Base-by-base conservation (phyloP, 2,113 vertebrate genomes). In the Gorsachius goisagi region DNA sequence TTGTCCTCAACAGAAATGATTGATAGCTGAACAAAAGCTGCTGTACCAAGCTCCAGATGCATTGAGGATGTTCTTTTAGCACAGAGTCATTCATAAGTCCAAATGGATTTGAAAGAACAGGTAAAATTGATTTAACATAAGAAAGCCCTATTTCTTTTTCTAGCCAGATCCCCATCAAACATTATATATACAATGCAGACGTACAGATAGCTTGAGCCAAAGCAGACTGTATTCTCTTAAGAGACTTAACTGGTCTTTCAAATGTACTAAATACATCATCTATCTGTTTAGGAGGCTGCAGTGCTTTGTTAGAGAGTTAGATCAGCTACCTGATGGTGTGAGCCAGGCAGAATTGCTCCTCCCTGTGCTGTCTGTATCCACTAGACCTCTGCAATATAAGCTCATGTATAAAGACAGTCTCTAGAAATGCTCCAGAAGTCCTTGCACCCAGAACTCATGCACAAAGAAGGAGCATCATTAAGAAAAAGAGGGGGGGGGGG, bases 271-370 rank as follows among this genome's bases (percentile, higher is more conserved):
- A 84, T 73, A 60, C 73, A 90, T 67, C 63, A 53, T 74, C 92
- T 89, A 11, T 60, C 35, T 85, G 63, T 83, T 90, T 79, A 91
- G 89, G 89, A 93, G 66, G 23, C 74, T 93, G 59, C 32, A 10
- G 10, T n/a, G 44, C 53, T 76, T 94, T 88, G 73, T 96, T 91
- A 91, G 58, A 87, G 83, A 76, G 45, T 85, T 84, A 76, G n/a
- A 69, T 85, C 84, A 91, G 37, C 77, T 85, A 45, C 64, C 6
- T 26, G 55, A 74, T 44, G 71, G 37, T 47, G 55, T 66, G 71
- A 89, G 45, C 77, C 86, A 81, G 83, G 52, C 73, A 90, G 60
- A 94, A 53, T 33, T 66, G 45, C 59, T 93, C 69, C 28, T 72
- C 45, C 58, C 28, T 79, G 33, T 59, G 41, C 60, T 92, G 69